A percentile compares a stretch with the other conserved stretches of the same genome.
These are phyloP conservation scores for Nomada flava DNA, from an alignment of 2,888 invertebrate genomes.

Conservation along the genomic window DNA sequence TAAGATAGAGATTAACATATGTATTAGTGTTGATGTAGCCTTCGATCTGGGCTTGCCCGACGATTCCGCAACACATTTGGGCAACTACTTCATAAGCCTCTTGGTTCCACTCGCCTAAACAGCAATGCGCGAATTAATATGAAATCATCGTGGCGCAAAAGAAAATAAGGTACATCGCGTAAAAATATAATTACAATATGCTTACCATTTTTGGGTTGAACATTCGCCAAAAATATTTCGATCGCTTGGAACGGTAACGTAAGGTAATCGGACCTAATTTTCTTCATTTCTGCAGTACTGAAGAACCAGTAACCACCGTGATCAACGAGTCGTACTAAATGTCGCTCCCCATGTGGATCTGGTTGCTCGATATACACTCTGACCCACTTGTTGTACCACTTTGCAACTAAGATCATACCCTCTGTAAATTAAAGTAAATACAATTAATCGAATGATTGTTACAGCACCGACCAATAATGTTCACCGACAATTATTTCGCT, in stretches of 20 bases:
- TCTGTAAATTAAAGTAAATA: conserved; percentile 84
- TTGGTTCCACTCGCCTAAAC: conserved; percentile 88
- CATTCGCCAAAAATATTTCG: conserved; percentile 96
- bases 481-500: background rate
- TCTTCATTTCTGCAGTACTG: conserved; percentile 91
- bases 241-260: conserved; percentile 98
- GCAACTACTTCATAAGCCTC: conserved; percentile 92
- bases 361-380: conserved; percentile 81
- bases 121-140: conserved; percentile 54
- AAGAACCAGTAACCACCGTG: conserved; percentile 96
- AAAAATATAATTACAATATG: background rate
- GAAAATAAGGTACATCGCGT: background rate
- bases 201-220: conserved; percentile 91
- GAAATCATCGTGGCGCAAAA: background rate
- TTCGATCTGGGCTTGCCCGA: conserved; percentile 95
- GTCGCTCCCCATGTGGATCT: conserved; percentile 89
- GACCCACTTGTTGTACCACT: conserved; percentile 92
- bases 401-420: conserved; percentile 95
- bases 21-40: conserved; percentile 92
- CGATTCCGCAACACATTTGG: conserved; percentile 91
- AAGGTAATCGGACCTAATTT: conserved; percentile 97
- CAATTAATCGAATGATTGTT: conserved; percentile 2
- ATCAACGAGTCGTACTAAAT: conserved; percentile 95
- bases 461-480: background rate
- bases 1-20: conserved; percentile 93